A percentile compares a stretch with the other conserved stretches of the same genome.
These are phyloP conservation scores for Scaptomyza hsui DNA, from an alignment of 1,140 invertebrate genomes.

Conservation along the genomic window DNA sequence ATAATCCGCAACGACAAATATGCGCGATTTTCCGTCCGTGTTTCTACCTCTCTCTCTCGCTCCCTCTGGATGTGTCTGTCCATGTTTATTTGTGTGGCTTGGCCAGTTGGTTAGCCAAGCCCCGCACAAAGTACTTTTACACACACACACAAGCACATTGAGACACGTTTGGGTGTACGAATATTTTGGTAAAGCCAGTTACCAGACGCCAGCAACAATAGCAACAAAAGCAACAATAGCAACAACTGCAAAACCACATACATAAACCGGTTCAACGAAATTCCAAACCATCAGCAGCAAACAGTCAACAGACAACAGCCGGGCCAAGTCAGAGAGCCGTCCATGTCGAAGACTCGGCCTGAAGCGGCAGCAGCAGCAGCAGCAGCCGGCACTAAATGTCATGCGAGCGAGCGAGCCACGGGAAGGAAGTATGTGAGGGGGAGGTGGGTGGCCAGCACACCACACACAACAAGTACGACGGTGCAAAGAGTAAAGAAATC, in stretches of 20 bases:
- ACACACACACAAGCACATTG: conserved; percentile 19
- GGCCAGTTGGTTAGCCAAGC: conserved; percentile 74
- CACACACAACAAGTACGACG: conserved; percentile 14
- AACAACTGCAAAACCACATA: conserved; percentile 55
- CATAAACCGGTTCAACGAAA: conserved; percentile 71
- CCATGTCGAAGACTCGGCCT: conserved; percentile 35
- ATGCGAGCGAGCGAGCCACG: conserved; percentile 56
- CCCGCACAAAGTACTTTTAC: conserved; percentile 57
- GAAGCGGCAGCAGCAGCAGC: conserved; percentile 16
- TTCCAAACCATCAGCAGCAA: conserved; percentile 51
- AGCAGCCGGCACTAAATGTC: conserved; percentile 71
- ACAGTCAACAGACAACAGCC: conserved; percentile 37
- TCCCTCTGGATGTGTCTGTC: conserved; percentile 24
- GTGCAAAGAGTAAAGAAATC: conserved; percentile 41
- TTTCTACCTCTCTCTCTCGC: neutral
- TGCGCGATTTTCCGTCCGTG: conserved; percentile 56
- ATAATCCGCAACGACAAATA: conserved; percentile 76
- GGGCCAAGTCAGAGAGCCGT: conserved; percentile 37
- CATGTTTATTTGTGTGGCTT: conserved; percentile 48
- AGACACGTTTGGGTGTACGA: conserved; percentile 37
- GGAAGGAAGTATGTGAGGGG: conserved; percentile 9
- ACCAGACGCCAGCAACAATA: conserved; percentile 61
- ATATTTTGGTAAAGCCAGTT: conserved; percentile 74
- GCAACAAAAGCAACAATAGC: conserved; percentile 43
- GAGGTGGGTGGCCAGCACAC: neutral